Evolutionary conservation across 1,140 invertebrate genomes (phyloP), one percentile per base, ranked within the genome.

Genomic region (Drosophila mauritiana): DNA sequence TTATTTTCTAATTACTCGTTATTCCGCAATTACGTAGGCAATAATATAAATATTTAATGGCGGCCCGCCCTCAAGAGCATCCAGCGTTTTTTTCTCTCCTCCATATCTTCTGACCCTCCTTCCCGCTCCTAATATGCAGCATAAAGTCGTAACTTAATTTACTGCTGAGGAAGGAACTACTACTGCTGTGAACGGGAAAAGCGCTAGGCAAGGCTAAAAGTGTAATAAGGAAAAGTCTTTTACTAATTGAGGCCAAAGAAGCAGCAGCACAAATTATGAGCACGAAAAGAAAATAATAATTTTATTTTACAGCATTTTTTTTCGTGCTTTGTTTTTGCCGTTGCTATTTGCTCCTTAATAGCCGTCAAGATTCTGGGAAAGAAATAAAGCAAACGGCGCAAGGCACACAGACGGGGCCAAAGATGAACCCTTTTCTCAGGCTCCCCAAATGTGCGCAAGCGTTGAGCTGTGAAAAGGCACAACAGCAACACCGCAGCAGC

Each of bases 201-300:
- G 74, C 64, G 64, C 54, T 58, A 59, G 58, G 54, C 63, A 69
- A 55, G 75, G 74, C 80, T 80, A 75, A 80, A 75, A 77, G 63
- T 57, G 61, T 75, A 86, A 79, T 86, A 75, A 69, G 76, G 76
- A 79, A 86, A 83, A 86, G 78, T 65, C 67, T 88, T 82, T 82
- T 76, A 73, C 83, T 86, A 86, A 86, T 86, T 86, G 83, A 81
- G 69, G 83, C 54, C 79, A 64, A 77, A 42, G 58, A 48, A 69
- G 59, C 51, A 31, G 36, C 45, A 56, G 61, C 39, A 65, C 52
- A 20, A 86, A 89, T 86, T 86, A 86, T 86, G 84, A 86, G 84
- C 83, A 86, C 84, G 83, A 86, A 86, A 83, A 83, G 84, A 86
- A 86, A 89, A 86, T 88, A 88, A 86, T 86, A 88, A 86, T 86